These are phyloP conservation scores for Plebejus melissa DNA, from an alignment of 2,888 invertebrate genomes.

Conservation along the genomic window DNA sequence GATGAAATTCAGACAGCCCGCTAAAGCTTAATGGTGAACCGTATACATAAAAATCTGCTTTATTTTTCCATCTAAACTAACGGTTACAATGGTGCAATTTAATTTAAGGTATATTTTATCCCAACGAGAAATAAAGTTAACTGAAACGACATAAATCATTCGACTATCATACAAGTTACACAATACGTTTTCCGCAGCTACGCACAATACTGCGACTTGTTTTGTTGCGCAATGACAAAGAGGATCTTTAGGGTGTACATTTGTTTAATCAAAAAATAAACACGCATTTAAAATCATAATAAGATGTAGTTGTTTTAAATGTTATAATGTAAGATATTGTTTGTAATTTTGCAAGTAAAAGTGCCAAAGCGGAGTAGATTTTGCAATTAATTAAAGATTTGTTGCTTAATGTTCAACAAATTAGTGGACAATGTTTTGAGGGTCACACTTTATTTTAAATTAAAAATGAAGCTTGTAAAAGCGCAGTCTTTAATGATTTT, in stretches of 20 bases:
- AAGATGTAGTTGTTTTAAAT: slow-evolving; percentile 1
- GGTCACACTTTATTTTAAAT: not conserved
- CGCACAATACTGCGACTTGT: slow-evolving; percentile 16
- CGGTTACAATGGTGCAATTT: slow-evolving; percentile 26
- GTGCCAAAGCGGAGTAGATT: slow-evolving; percentile 63
- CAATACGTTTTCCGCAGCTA: slow-evolving; percentile 12
- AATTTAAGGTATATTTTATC: not conserved
- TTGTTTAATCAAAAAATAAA: slow-evolving; percentile 15
- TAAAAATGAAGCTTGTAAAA: not conserved
- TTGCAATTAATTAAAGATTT: slow-evolving; percentile 47
- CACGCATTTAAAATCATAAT: not conserved
- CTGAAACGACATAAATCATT: not conserved
- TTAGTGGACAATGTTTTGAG: not conserved
- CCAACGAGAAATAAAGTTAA: slow-evolving; percentile 13
- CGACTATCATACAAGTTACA: slow-evolving; percentile 2
- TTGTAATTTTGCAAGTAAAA: slow-evolving; percentile 43
- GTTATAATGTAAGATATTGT: slow-evolving; percentile 19
- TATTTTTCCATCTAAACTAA: not conserved
- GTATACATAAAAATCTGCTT: not conserved
- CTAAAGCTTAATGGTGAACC: not conserved
- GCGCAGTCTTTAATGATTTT: not conserved
- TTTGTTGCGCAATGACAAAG: slow-evolving; percentile 22
- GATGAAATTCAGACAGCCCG: not conserved
- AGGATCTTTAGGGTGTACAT: slow-evolving; percentile 21
- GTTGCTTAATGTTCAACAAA: not conserved